Percentiles rank a stretch among this genome's conserved stretches.
Conservation (phyloP, 1,140 invertebrate genomes). For the Musca domestica region DNA sequence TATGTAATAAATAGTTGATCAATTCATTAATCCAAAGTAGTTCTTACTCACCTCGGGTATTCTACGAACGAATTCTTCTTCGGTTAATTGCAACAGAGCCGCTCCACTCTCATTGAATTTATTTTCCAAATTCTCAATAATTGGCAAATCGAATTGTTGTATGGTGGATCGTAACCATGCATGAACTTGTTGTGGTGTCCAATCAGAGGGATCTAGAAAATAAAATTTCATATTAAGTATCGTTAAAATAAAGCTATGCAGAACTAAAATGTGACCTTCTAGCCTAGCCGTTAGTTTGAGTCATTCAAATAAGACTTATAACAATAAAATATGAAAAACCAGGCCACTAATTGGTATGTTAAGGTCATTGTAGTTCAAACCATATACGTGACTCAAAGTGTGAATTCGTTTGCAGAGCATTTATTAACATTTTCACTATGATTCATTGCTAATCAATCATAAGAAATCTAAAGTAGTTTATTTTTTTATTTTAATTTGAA, state of each 20-base stretch:
- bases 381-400: too few species aligned
- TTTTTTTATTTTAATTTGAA: too few species aligned
- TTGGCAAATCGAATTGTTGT: slow-evolving; percentile 71
- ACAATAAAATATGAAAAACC: too few species aligned
- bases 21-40: too few species aligned
- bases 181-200: slow-evolving; percentile 79
- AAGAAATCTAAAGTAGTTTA: background rate
- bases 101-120: slow-evolving; percentile 63
- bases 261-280: too few species aligned
- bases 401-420: too few species aligned
- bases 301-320: too few species aligned
- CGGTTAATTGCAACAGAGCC: slow-evolving; percentile 70
- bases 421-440: background rate
- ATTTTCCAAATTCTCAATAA: slow-evolving; percentile 73
- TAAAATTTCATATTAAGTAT: background rate
- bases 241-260: background rate
- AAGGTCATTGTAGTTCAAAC: too few species aligned
- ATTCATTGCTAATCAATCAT: background rate
- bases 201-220: slow-evolving; percentile 76
- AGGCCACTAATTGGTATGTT: too few species aligned
- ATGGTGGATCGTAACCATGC: slow-evolving; percentile 84
- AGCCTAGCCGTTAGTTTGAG: too few species aligned
- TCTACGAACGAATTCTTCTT: slow-evolving; percentile 81
- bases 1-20: slow-evolving; percentile 16
- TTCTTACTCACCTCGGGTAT: slow-evolving; percentile 71